Base-by-base conservation (phyloP, 1,140 invertebrate genomes). In the Homalodisca vitripennis region DNA sequence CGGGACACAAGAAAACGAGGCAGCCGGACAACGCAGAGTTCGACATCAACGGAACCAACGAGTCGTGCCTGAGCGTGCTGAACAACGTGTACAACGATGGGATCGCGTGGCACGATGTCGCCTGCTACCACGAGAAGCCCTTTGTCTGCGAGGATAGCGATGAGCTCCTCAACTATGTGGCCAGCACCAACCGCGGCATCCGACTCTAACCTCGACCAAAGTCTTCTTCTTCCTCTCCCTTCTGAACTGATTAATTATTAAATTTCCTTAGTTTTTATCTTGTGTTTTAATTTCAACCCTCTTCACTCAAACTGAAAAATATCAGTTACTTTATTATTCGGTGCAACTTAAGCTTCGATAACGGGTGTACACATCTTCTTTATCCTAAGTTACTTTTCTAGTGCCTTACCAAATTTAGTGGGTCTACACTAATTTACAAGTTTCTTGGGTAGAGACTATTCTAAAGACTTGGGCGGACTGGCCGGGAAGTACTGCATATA, bases 11-110 rank as follows among this genome's bases (percentile, higher is more conserved):
- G 81, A 94, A 93, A 80, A 80, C 84, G 51, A 87, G 85, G 55
- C 93, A 96, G 79, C 93, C 93, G 0, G 93, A 95, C 79, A 95
- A 95, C 75, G 93, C 93, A 0, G 93, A 95, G 79, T 95, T 91
- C 80, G 92, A 94, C 74, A 95, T 95, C 80, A 95, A 95, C 80
- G 86, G 90, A 55, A 95, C 92, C 32, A 87, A 86, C 64, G 93
- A 96, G 77, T 92, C 92, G 32, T 95, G 93, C 75, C 75, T 95
- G 69, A 91, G 89, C 13, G 85, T 95, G 48, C 82, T 94, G 32
- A 95, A 96, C 84, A 94, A 95, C 79, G 92, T 95, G 0, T 95
- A 95, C 84, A 92, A 91, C 71, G 93, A 95, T 78, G 93, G 92
- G 62, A 92, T 95, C 75, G 90, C 89, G 62, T 95, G 92, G 92